Evolutionary conservation across 2,888 invertebrate genomes (phyloP).

Genomic region (Aleiodes alternator): DNA sequence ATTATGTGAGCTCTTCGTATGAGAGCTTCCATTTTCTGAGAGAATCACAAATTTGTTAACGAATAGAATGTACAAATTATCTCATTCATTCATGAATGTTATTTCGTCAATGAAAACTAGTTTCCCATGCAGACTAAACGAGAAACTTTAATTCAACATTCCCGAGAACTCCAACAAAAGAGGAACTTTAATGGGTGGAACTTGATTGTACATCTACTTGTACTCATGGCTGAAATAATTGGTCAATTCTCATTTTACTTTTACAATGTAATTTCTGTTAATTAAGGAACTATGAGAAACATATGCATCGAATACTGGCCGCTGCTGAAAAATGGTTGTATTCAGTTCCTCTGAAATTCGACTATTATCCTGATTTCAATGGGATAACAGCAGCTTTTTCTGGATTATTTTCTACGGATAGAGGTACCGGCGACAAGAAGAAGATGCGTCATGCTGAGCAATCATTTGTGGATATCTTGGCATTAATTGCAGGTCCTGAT

Average conservation of each 20-base stretch:
- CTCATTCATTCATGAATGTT: too few species aligned
- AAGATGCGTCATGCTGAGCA: conserved; percentile 52
- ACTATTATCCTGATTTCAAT: conserved; percentile 58
- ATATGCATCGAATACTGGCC: conserved; percentile 62
- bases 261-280: neutral
- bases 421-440: conserved; percentile 45
- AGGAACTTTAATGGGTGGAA: too few species aligned
- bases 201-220: neutral
- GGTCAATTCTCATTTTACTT: conserved; percentile 12
- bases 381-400: conserved; percentile 58
- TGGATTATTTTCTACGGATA: conserved; percentile 46
- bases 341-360: conserved; percentile 57
- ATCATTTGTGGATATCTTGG: conserved; percentile 67
- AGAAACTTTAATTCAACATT: too few species aligned
- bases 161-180: too few species aligned
- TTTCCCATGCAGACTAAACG: too few species aligned
- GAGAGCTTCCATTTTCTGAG: too few species aligned
- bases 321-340: conserved; percentile 74
- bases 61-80: too few species aligned
- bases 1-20: too few species aligned
- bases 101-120: too few species aligned
- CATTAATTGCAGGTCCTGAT: conserved; percentile 63
- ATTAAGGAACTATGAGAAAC: conserved; percentile 55
- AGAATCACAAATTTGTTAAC: too few species aligned
- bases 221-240: neutral